Base-by-base conservation (phyloP, 64 coral and sea anemone genomes). In the Stichodactyla helianthus region DNA sequence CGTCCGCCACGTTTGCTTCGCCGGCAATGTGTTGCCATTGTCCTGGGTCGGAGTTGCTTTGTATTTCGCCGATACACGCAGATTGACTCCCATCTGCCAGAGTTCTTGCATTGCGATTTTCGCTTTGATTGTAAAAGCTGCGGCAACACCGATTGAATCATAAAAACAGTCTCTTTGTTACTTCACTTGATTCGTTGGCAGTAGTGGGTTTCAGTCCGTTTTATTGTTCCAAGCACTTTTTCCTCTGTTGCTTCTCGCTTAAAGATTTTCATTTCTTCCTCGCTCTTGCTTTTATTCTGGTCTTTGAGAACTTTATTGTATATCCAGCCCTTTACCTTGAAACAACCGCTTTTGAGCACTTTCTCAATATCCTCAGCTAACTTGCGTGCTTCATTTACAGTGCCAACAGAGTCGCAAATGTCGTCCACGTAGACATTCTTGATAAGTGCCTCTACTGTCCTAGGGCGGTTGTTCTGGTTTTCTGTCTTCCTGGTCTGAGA, bases 1-100 rank as follows among this genome's bases (percentile, higher is more conserved):
- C 89, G 54, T 88, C 93, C 5, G 89, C 89, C 7, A 88, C 89
- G 62, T 95, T 95, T 67, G 52, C 65, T 77, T 89, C 87, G 28
- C 93, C 80, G 9, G 86, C 71, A 51, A 95, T 89, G 28, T 95
- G 93, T 71, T 27, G 84, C 89, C 93, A 92, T 71, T 95, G 87
- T 54, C 19, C 88, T 60, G 93, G 93, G 54, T 89, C 77, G 51
- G 83, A 64, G 35, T 87, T 92, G 53, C 16, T 87, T 59, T 95
- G 90, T 51, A 92, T 95, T 57, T 95, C 93, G 44, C 86, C 87
- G 7, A 92, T 51, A 60, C 93, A 52, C 51, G 84, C 55, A 16
- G 93, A 95, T 26, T 35, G 18, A 84, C n/a, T 54, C 88, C 88
- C 10, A 16, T 6, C 51, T 84, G 79, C 88, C 88, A 89, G 8